Conservation (phyloP, 2,888 invertebrate genomes). For the Drosophila mayaguana region DNA sequence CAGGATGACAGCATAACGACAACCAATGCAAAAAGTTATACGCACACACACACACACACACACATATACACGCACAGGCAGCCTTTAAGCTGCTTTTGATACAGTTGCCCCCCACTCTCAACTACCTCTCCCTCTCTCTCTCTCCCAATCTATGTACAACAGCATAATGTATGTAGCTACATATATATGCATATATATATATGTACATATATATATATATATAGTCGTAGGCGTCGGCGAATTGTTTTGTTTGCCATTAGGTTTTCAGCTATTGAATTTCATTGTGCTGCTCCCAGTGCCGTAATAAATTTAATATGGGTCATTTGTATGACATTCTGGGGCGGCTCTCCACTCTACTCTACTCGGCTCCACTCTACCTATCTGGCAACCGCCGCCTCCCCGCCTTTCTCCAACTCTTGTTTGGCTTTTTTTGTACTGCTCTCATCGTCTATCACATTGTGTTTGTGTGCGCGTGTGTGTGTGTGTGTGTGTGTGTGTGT, state of each 20-base stretch:
- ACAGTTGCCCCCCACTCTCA: slow-evolving; percentile 21
- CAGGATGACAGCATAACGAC: slow-evolving; percentile 61
- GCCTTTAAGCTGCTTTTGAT: slow-evolving; percentile 74
- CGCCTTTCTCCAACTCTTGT: slow-evolving; percentile 1
- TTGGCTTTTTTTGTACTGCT: slow-evolving; percentile 22
- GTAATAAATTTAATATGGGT: slow-evolving; percentile 82
- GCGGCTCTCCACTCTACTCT: slow-evolving; percentile 25
- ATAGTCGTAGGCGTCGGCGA: slow-evolving; percentile 64
- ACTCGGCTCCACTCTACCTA: slow-evolving; percentile 8
- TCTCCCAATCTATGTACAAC: slow-evolving; percentile 24
- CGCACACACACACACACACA: slow-evolving; percentile 2
- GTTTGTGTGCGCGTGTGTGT: slow-evolving; percentile 30
- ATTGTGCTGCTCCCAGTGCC: slow-evolving; percentile 69
- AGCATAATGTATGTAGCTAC: slow-evolving; percentile 34
- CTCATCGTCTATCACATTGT: slow-evolving; percentile 26
- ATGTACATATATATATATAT: slow-evolving; percentile 8
- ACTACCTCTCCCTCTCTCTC: background rate
- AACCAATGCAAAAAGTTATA: slow-evolving; percentile 53
- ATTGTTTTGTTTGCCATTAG: slow-evolving; percentile 78
- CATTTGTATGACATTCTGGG: slow-evolving; percentile 77
- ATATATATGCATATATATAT: slow-evolving; percentile 11
- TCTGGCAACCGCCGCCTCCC: background rate
- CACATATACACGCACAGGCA: slow-evolving; percentile 6
- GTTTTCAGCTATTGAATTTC: slow-evolving; percentile 76
- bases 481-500: slow-evolving; percentile 14